Percentiles rank a stretch among this genome's conserved stretches.
Conservation (phyloP, 2,797 vertebrate species). For the Pangasius krempfi region DNA sequence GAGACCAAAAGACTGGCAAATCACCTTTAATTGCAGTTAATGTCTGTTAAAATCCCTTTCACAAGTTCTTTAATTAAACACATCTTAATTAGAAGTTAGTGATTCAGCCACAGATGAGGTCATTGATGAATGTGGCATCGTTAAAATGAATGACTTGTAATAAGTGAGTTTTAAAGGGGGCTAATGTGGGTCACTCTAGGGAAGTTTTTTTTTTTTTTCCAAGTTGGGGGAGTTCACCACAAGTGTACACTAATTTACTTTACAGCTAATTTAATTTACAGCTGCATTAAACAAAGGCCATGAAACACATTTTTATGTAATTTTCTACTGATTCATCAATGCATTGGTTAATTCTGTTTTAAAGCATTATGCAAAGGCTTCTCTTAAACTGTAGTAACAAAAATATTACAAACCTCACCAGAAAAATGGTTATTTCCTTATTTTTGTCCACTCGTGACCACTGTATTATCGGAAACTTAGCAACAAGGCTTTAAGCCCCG, state of each 20-base stretch:
- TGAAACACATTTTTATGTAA: background rate
- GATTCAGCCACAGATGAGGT: background rate
- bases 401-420: background rate
- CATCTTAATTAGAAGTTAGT: background rate
- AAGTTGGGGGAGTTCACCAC: background rate
- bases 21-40: background rate
- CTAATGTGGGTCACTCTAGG: background rate
- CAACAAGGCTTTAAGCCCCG: too few species aligned
- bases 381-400: background rate
- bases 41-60: background rate
- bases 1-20: background rate
- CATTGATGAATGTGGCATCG: background rate
- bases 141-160: background rate
- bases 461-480: too few species aligned
- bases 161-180: background rate
- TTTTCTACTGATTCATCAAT: background rate
- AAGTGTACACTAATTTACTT: background rate
- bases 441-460: too few species aligned
- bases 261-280: background rate
- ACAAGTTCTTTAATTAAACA: conserved; percentile 13
- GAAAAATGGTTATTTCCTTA: too few species aligned
- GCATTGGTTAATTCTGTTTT: background rate
- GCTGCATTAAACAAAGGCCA: background rate
- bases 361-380: background rate
- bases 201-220: background rate